A percentile compares a stretch with the other conserved stretches of the same genome.
These are phyloP conservation scores for Cephus spinipes DNA, from an alignment of 2,888 invertebrate species.

Conservation along the genomic window DNA sequence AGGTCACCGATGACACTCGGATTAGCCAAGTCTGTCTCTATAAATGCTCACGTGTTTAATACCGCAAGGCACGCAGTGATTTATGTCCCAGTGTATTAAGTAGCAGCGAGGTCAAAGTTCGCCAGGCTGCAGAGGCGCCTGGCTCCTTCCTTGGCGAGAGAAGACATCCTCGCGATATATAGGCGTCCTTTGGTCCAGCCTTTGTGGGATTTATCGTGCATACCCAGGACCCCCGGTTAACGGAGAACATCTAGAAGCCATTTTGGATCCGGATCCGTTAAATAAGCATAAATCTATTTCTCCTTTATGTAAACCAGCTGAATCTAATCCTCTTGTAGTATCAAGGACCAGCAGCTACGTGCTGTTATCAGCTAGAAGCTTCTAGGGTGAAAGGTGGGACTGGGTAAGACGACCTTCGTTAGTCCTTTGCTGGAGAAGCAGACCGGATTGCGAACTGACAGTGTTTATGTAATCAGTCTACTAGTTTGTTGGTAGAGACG, in stretches of 20 bases:
- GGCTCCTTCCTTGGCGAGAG: not conserved
- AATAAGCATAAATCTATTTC: not conserved
- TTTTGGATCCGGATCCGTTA: not conserved
- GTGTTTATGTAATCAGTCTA: slow-evolving; percentile 47
- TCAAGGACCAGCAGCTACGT: not conserved
- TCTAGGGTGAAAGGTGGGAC: not conserved
- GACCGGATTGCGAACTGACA: not conserved
- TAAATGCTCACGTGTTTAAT: slow-evolving; percentile 31
- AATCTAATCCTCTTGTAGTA: not conserved
- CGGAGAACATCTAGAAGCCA: not conserved
- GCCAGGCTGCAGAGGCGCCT: not conserved
- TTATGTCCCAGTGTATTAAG: slow-evolving; percentile 35
- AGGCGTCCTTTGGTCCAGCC: not conserved
- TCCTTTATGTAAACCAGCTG: not conserved
- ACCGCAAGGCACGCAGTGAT: slow-evolving; percentile 29
- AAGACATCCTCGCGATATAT: not conserved
- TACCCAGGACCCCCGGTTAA: not conserved
- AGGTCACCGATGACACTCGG: slow-evolving; percentile 22
- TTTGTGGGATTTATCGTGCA: not conserved
- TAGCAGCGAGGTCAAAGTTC: slow-evolving; percentile 14
- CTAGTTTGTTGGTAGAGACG: slow-evolving; percentile 36
- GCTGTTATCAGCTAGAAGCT: not conserved
- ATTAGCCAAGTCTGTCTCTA: slow-evolving; percentile 21
- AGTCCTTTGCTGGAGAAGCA: slow-evolving; percentile 27
- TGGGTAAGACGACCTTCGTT: slow-evolving; percentile 36